Percentiles rank a stretch among this genome's conserved stretches.
Evolutionary conservation across 2,888 invertebrate genomes (phyloP).

Genomic region (Thymelicus lineola): DNA sequence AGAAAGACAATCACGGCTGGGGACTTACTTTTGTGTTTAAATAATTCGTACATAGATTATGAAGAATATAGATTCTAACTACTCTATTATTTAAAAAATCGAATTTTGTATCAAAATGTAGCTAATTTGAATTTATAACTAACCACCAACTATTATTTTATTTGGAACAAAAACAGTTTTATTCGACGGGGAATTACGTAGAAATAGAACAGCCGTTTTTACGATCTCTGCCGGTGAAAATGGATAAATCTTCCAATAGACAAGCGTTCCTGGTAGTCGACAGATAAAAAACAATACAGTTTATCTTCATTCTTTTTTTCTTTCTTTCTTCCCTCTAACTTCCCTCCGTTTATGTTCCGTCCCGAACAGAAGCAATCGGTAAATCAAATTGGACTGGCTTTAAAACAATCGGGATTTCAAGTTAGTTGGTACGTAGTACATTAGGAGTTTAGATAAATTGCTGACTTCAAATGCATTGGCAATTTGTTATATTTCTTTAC

Average conservation of each 20-base stretch:
- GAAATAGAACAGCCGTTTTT: constrained; percentile 37
- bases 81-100: no score
- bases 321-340: constrained; percentile 10
- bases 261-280: constrained; percentile 36
- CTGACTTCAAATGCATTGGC: constrained; percentile 6
- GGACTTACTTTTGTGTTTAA: no score
- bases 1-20: no score
- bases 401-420: constrained; percentile 22
- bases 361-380: constrained; percentile 30
- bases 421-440: background rate
- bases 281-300: constrained; percentile 40
- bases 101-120: background rate
- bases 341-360: constrained; percentile 26
- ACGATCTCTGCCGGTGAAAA: constrained; percentile 36
- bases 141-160: constrained; percentile 1
- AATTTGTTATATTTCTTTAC: constrained; percentile 9
- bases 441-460: constrained; percentile 12
- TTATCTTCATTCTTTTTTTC: constrained; percentile 30
- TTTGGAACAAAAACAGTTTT: constrained; percentile 17
- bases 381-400: constrained; percentile 35
- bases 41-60: no score
- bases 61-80: no score
- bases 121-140: background rate
- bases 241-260: constrained; percentile 42
- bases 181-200: constrained; percentile 31